phyloP scores from a whole-genome alignment of 1,140 invertebrate genomes.

The Adelges cooleyi region DNA sequence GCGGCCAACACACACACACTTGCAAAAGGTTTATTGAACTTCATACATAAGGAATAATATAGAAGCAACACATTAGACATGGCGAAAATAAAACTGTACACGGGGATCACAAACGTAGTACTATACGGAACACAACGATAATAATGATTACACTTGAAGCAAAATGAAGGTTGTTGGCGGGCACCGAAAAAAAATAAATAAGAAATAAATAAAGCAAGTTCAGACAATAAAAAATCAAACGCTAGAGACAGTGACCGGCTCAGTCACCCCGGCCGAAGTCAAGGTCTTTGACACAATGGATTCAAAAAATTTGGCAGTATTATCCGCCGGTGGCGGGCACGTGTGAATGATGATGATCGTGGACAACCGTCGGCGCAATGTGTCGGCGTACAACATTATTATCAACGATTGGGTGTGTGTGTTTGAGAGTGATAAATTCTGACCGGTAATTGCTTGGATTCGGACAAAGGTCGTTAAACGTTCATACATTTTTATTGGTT shows the following conservation, averaged over 20 bases:
- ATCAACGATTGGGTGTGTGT: no score
- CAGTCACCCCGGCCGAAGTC: constrained; percentile 17
- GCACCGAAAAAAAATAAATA: neutral
- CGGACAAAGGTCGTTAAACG: no score
- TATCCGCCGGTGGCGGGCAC: neutral
- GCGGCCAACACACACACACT: neutral
- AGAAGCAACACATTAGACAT: constrained; percentile 1
- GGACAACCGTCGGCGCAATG: no score
- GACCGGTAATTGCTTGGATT: no score
- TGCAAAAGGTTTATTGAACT: constrained; percentile 22
- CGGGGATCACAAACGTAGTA: no score
- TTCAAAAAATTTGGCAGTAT: neutral
- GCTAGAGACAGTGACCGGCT: neutral
- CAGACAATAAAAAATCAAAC: neutral
- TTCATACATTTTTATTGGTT: no score
- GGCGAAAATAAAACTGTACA: constrained; percentile 1
- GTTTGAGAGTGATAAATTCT: no score
- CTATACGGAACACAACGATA: neutral
- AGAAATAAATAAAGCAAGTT: neutral
- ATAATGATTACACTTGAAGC: neutral
- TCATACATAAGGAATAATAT: no score
- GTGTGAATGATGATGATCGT: constrained; percentile 1
- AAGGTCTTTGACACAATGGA: constrained; percentile 22
- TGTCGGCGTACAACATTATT: no score
- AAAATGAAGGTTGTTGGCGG: neutral